Evolutionary conservation across 1,140 invertebrate species (phyloP).

Genomic region (Parapsyche elsis): DNA sequence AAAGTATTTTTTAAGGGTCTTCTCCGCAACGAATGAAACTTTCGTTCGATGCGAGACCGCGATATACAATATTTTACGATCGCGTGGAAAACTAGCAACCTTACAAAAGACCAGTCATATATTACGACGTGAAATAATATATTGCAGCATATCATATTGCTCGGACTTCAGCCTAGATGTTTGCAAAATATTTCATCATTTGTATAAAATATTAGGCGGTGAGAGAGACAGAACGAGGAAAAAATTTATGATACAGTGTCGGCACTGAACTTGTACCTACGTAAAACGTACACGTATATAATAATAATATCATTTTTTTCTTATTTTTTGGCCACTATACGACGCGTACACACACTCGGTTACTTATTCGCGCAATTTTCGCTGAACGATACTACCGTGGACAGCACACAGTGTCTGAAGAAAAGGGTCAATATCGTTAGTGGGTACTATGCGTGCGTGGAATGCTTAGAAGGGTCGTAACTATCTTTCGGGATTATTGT

Average conservation of each 20-base stretch:
- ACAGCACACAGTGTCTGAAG: neutral
- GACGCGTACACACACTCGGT: neutral
- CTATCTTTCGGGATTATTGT: conserved; percentile 3
- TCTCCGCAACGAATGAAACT: neutral
- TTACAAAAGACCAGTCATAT: conserved; percentile 30
- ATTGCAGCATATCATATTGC: conserved; percentile 31
- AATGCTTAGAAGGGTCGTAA: conserved; percentile 9
- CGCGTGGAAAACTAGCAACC: conserved; percentile 28
- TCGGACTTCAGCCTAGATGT: conserved; percentile 29
- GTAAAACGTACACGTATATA: neutral
- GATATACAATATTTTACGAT: neutral
- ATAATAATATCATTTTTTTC: neutral
- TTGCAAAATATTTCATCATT: conserved; percentile 41
- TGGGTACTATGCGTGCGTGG: conserved; percentile 5
- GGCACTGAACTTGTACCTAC: neutral
- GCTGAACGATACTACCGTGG: neutral
- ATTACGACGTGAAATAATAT: conserved; percentile 32
- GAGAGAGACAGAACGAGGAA: neutral
- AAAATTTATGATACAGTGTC: neutral
- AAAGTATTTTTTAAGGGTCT: no score
- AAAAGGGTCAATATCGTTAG: conserved; percentile 26
- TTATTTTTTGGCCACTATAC: neutral
- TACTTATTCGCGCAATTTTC: conserved; percentile 14
- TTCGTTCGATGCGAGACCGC: neutral
- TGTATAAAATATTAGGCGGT: conserved; percentile 25